Percentiles rank a stretch among this genome's conserved stretches.
These are phyloP conservation scores for Coendou prehensilis DNA, from an alignment of 2,797 vertebrate species.

Conservation along the genomic window DNA sequence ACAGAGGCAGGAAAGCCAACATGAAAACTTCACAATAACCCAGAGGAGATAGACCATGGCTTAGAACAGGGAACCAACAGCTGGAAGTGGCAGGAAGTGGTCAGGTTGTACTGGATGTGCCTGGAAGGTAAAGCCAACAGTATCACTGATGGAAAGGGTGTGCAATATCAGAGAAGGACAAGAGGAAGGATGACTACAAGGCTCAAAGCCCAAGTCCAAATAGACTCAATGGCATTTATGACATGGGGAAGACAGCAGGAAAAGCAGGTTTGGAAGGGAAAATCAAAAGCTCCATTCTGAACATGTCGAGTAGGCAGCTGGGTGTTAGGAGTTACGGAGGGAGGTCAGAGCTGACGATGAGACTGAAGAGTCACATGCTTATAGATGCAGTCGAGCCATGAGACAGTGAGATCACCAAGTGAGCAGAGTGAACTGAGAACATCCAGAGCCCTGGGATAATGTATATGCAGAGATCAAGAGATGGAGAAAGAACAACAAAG, in stretches of 20 bases:
- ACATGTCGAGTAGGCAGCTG: background rate
- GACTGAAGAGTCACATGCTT: background rate
- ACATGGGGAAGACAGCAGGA: background rate
- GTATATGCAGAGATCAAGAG: background rate
- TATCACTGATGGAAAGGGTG: background rate
- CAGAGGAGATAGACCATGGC: background rate
- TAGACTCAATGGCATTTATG: background rate
- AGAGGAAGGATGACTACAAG: background rate
- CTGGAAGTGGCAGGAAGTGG: background rate
- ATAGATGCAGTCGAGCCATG: no score
- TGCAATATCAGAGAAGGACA: background rate
- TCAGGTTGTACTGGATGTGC: background rate
- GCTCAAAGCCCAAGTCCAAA: background rate
- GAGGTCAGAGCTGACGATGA: background rate
- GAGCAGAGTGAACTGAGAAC: background rate
- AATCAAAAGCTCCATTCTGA: background rate
- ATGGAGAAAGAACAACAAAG: background rate
- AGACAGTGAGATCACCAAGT: background rate
- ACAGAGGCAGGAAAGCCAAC: background rate
- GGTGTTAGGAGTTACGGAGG: accelerated
- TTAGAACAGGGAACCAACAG: background rate
- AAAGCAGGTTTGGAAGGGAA: background rate
- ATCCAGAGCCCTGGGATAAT: background rate
- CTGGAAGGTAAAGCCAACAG: background rate
- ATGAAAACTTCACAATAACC: background rate